Evolutionary conservation across 2,113 vertebrate genomes (phyloP).

Genomic region (Chroicocephalus ridibundus): DNA sequence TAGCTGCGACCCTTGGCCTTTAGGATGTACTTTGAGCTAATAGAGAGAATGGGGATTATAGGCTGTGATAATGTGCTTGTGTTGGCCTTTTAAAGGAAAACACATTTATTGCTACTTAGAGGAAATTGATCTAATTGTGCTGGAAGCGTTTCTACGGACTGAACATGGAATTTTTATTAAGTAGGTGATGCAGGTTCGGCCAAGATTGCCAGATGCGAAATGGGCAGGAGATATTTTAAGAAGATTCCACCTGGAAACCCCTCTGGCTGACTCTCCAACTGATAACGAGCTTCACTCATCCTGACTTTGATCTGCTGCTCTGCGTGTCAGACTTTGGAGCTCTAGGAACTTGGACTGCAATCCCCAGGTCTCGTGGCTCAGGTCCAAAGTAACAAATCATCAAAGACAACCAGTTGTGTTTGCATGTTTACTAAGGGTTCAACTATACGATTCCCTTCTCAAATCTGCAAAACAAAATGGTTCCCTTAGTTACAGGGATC

Average conservation of each 20-base stretch:
- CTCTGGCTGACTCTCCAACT: background rate
- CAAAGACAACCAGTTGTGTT: conserved; percentile 56
- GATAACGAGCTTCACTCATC: conserved; percentile 43
- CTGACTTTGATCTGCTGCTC: conserved; percentile 41
- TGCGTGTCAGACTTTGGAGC: background rate
- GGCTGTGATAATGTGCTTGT: conserved; percentile 84
- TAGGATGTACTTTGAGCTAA: conserved; percentile 77
- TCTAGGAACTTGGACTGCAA: conserved; percentile 40
- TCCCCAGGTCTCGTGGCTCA: conserved; percentile 14
- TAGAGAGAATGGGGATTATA: conserved; percentile 80
- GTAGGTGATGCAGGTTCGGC: conserved; percentile 80
- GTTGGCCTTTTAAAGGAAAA: conserved; percentile 93
- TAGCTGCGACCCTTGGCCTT: conserved; percentile 81
- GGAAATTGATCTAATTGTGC: conserved; percentile 98
- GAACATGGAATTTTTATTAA: conserved; percentile 97
- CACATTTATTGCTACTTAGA: conserved; percentile 99
- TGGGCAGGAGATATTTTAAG: conserved; percentile 78
- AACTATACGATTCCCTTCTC: conserved; percentile 30
- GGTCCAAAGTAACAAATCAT: conserved; percentile 51
- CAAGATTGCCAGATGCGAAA: conserved; percentile 80
- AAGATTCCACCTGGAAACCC: conserved; percentile 60
- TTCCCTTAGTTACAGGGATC: conserved; percentile 36
- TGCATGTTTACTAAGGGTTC: conserved; percentile 32
- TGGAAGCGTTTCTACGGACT: conserved; percentile 88
- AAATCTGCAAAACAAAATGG: conserved; percentile 30